These are phyloP conservation scores for Motacilla tschutschensis DNA, from an alignment of 2,113 vertebrate species.

Conservation along the genomic window DNA sequence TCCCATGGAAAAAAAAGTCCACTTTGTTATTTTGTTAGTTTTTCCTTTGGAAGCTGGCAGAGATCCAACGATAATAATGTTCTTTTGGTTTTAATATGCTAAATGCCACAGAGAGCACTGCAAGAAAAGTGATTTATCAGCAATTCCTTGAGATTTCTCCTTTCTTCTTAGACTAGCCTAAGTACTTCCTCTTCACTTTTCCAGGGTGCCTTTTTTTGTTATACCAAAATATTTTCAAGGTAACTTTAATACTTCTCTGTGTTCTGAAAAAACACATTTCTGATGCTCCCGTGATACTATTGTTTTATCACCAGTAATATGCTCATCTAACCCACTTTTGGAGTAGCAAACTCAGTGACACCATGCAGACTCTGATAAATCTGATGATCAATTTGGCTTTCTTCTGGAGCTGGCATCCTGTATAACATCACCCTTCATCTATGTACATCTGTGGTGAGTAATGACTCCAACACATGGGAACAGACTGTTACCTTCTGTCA, in stretches of 20 bases:
- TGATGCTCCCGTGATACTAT: neutral
- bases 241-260: neutral
- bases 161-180: neutral
- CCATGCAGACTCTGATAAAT: neutral
- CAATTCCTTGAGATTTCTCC: neutral
- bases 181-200: neutral
- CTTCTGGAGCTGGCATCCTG: neutral
- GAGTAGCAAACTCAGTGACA: neutral
- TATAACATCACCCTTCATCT: neutral
- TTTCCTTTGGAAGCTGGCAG: neutral
- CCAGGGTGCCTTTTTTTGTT: neutral
- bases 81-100: neutral
- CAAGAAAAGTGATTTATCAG: neutral
- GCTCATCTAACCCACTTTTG: neutral
- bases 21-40: neutral
- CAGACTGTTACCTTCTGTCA: conserved; percentile 16
- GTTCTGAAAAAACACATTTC: neutral
- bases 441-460: neutral
- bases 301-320: neutral
- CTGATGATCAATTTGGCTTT: conserved; percentile 1
- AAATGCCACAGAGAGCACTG: neutral
- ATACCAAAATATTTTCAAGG: neutral
- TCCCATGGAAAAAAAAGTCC: neutral
- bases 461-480: neutral
- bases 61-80: neutral